Evolutionary conservation across 2,888 invertebrate genomes (phyloP), one percentile per base, ranked within the genome.

Genomic region (Tholera decimalis): DNA sequence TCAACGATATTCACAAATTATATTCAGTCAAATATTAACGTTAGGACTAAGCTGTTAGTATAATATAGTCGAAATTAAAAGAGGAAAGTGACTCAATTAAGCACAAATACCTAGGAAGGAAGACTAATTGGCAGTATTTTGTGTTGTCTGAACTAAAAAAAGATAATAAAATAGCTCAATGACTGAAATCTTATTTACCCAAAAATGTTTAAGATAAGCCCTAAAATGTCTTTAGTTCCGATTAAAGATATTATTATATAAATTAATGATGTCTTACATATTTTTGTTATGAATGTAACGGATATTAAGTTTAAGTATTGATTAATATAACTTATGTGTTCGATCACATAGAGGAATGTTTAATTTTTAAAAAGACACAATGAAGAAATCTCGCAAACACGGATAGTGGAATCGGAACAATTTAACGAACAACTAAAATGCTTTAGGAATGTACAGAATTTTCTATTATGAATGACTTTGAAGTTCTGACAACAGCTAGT

Each of bases 11-110:
- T 59, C 68, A 66, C 55, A 79, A 75, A 82, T 51, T 64, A 76
- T 69, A 67, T 63, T 80, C 82, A 80, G 82, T 82, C 73, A 70
- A 79, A 46, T 75, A 56, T 78, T 74, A 53, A 80, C 73, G 60
- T 74, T 35, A 74, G 28, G 43, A 53, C 54, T 79, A 69, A 63
- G 43, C 47, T 72, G 63, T 49, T 51, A 47, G 51, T 68, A 55
- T 46, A 57, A 59, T 63, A 46, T 24, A 8, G 53, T 61, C 55
- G 24, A 55, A 46, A 57, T 56, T 13, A 53, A 65, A 51, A 49
- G 35, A 49, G 28, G 2, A 50, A 47, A 62, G 41, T 44, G 44
- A 60, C 51, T 65, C 66, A 77, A 73, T 57, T 58, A 70, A 65
- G 53, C 54, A 77, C 39, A 59, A 62, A 66, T 35, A 69, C 39